Conservation (phyloP, 2,888 invertebrate genomes). For the Acanthopleura granulata region DNA sequence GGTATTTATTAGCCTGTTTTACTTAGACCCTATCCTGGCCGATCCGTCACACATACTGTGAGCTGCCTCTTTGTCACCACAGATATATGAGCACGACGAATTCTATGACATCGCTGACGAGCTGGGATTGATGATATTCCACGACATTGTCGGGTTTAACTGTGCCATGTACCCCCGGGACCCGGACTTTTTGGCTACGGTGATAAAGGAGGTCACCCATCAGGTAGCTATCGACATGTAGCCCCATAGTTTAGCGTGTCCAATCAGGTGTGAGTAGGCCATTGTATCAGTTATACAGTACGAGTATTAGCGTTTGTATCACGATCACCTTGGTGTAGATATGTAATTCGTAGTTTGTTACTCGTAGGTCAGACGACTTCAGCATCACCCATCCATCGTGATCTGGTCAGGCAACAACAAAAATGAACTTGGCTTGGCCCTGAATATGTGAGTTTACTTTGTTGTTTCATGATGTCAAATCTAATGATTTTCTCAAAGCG, state of each 20-base stretch:
- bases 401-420: conserved; percentile 94
- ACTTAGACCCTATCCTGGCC: too few relatives aligned
- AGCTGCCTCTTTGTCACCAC: conserved; percentile 20
- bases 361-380: conserved; percentile 75
- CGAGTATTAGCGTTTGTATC: too few relatives aligned
- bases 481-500: too few relatives aligned
- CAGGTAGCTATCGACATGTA: conserved; percentile 74
- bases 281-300: too few relatives aligned
- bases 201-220: conserved; percentile 82
- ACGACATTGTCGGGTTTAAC: conserved; percentile 94
- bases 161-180: conserved; percentile 92
- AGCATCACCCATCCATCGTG: conserved; percentile 86
- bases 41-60: too few relatives aligned
- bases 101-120: conserved; percentile 90
- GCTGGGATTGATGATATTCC: conserved; percentile 94
- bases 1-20: too few relatives aligned
- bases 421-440: conserved; percentile 87
- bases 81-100: conserved; percentile 87
- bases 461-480: not conserved
- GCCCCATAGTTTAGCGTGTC: not conserved
- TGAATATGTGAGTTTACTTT: conserved; percentile 76
- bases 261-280: not conserved
- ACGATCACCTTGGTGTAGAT: not conserved
- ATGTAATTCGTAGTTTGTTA: not conserved
- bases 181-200: conserved; percentile 79